Base-by-base conservation (phyloP, 2,888 invertebrate species). In the Phengaris arion region DNA sequence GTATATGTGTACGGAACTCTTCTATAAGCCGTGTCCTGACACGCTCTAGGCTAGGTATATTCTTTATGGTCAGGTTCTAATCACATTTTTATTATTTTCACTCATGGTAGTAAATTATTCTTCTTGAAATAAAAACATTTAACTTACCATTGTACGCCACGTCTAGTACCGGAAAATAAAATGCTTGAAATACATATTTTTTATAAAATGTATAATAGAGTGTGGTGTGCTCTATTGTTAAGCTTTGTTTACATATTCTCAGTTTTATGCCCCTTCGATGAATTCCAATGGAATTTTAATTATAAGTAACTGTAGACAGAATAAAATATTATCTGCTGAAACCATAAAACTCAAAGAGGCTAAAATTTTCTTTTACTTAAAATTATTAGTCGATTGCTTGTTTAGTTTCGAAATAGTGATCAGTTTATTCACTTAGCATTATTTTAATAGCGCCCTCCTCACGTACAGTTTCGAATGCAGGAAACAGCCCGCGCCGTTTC, bases 121-220 rank as follows among this genome's bases (percentile, higher is more conserved):
- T n/a, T 55, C 55, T 7, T 6, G 2, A 64, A 64, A 64, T 35
- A 35, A 64, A 1, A 64, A 64, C 12, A 5, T 35, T 59, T 10
- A 10, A 64, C 45, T 22, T 10, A 15, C 64, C 64, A 64, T 13
- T 64, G 64, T 45, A 64, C 7, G 35, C 64, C 35, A 35, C 59
- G 22, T 22, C 10, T 59, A 64, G 64, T 45, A 64, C 64, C 35
- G 35, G 59, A 35, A 64, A 64, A 64, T 64, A 12, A 64, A 64
- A 64, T 64, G 35, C 35, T 45, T 64, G 13, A 64, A 59, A 35
- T 64, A 2, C 64, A 45, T 64, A 64, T 64, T 35, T 35, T 35
- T 35, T 35, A 35, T 35, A 35, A 64, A 64, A 59, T 59, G 35
- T 64, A 35, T 64, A 64, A 64, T 22, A 59, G 35, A 35, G 35